phyloP scores from a whole-genome alignment of 1,140 invertebrate genomes.

The Drosophila sproati region DNA sequence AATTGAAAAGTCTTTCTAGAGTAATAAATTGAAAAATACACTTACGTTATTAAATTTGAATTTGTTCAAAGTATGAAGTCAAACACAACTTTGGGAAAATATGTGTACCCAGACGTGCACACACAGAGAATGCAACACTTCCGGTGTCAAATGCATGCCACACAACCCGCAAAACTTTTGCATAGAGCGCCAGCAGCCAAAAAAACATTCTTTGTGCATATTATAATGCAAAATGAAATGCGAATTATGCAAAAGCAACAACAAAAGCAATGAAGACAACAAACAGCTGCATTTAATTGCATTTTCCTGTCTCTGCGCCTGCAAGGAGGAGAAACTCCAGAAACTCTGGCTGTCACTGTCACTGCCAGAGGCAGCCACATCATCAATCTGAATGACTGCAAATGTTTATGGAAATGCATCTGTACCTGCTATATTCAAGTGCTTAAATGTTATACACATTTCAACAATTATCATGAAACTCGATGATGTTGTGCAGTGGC shows the following conservation, averaged over 20 bases:
- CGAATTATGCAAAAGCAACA: constrained; percentile 50
- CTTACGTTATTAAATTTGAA: constrained; percentile 52
- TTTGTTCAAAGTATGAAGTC: constrained; percentile 22
- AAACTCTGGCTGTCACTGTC: constrained; percentile 42
- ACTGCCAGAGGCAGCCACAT: constrained; percentile 31
- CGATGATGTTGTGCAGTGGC: constrained; percentile 37
- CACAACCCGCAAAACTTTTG: constrained; percentile 45
- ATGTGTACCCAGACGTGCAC: constrained; percentile 30
- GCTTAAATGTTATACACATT: constrained; percentile 43
- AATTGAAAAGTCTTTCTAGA: background rate
- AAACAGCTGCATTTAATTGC: constrained; percentile 56
- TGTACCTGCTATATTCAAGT: constrained; percentile 14
- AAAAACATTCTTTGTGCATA: constrained; percentile 54
- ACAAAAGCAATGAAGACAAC: constrained; percentile 13
- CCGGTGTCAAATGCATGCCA: constrained; percentile 33
- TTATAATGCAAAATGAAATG: constrained; percentile 59
- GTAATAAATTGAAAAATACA: constrained; percentile 23
- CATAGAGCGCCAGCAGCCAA: constrained; percentile 25
- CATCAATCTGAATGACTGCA: constrained; percentile 29
- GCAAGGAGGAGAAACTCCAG: background rate
- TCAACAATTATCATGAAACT: constrained; percentile 64
- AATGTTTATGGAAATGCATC: constrained; percentile 1
- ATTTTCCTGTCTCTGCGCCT: constrained; percentile 52
- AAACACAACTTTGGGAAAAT: constrained; percentile 18
- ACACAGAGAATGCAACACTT: constrained; percentile 57